Conservation (phyloP, 2,888 invertebrate species). For the Euproctis similis region DNA sequence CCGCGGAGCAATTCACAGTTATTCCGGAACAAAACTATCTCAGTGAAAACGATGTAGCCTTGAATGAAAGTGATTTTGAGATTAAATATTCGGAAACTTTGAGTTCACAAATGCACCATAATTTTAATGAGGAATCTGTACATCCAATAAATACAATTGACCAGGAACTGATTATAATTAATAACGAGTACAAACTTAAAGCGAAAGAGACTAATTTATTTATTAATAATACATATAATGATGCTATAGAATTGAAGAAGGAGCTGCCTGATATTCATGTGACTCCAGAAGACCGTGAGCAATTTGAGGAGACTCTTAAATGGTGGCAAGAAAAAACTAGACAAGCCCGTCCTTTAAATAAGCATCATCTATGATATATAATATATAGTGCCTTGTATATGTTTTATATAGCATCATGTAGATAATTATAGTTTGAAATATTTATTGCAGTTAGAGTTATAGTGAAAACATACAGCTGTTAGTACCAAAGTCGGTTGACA, state of each 20-base stretch:
- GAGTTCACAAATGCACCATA: constrained; percentile 44
- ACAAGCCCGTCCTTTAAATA: constrained; percentile 41
- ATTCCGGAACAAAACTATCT: constrained; percentile 62
- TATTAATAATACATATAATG: constrained; percentile 57
- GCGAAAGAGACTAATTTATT: constrained; percentile 49
- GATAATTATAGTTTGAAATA: constrained; percentile 30
- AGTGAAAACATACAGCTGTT: constrained; percentile 63
- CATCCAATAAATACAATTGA: constrained; percentile 46
- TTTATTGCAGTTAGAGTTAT: constrained; percentile 39
- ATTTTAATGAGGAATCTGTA: constrained; percentile 35
- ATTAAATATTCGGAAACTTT: constrained; percentile 66
- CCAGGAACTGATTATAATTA: constrained; percentile 45
- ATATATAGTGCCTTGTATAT: constrained; percentile 14
- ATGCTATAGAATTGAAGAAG: constrained; percentile 63
- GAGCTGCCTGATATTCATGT: constrained; percentile 67
- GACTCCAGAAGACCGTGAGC: constrained; percentile 65
- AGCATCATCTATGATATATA: constrained; percentile 27
- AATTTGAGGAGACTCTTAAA: constrained; percentile 68
- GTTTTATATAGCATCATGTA: constrained; percentile 6
- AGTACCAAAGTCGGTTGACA: constrained; percentile 59
- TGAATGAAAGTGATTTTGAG: constrained; percentile 58
- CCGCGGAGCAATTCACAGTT: constrained; percentile 70
- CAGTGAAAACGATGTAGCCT: constrained; percentile 56
- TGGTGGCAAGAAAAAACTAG: constrained; percentile 73
- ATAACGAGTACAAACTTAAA: constrained; percentile 51